Percentiles rank a stretch among this genome's conserved stretches.
Evolutionary conservation across 2,797 vertebrate species (phyloP).

Genomic region (Spea hammondii): DNA sequence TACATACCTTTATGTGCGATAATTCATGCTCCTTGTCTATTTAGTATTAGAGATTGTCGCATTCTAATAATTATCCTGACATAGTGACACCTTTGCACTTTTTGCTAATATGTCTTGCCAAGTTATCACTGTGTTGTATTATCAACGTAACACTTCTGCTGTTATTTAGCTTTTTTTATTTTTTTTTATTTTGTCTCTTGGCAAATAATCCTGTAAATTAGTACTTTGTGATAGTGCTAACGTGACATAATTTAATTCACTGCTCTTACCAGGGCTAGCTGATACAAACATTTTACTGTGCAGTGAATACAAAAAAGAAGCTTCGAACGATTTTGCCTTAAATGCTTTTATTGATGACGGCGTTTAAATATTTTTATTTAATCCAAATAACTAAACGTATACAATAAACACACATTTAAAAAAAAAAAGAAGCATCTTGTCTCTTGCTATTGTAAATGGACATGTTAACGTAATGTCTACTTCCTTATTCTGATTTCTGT

Average conservation of each 20-base stretch:
- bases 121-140: neutral
- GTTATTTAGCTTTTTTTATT: neutral
- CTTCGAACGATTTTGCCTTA: too few relatives aligned
- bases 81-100: slow-evolving; percentile 27
- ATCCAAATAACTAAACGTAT: too few relatives aligned
- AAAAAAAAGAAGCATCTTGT: too few relatives aligned
- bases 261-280: slow-evolving; percentile 18
- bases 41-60: neutral
- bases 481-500: too few relatives aligned
- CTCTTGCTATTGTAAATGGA: too few relatives aligned
- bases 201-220: neutral
- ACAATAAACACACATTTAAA: too few relatives aligned
- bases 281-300: neutral
- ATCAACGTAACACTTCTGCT: slow-evolving; percentile 27
- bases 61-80: slow-evolving; percentile 20
- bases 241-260: slow-evolving; percentile 11
- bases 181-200: slow-evolving; percentile 1
- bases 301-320: too few relatives aligned
- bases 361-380: too few relatives aligned
- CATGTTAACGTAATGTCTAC: too few relatives aligned
- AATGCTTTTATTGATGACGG: too few relatives aligned
- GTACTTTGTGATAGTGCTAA: slow-evolving; percentile 4
- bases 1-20: slow-evolving; percentile 8
- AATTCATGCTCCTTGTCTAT: slow-evolving; percentile 12
- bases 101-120: slow-evolving; percentile 29